Conservation (phyloP, 1,140 invertebrate genomes). For the Heliconius nattereri region DNA sequence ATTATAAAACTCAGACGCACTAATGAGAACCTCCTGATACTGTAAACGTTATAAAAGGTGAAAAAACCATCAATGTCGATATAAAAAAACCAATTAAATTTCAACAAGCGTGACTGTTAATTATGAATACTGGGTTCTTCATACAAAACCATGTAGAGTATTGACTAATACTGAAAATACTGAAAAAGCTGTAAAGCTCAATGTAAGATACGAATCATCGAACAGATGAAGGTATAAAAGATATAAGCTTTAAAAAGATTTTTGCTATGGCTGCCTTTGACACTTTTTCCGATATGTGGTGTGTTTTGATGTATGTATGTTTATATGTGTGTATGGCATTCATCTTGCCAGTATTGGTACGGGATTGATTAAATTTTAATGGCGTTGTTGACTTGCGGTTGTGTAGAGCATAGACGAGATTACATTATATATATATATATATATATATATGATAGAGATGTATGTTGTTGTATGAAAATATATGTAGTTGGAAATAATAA, state of each 20-base stretch:
- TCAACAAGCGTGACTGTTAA: not conserved
- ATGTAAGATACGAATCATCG: conserved; percentile 32
- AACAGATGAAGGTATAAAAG: conserved; percentile 28
- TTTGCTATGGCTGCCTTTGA: conserved; percentile 21
- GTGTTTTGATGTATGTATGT: not conserved
- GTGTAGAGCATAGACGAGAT: not conserved
- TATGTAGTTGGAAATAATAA: too few relatives aligned
- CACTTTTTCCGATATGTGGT: conserved; percentile 5
- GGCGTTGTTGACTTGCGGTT: not conserved
- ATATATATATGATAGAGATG: too few relatives aligned
- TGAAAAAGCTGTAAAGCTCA: not conserved
- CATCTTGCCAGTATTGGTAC: not conserved
- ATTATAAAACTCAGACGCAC: not conserved
- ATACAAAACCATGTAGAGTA: not conserved
- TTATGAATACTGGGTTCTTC: not conserved
- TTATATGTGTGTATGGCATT: not conserved
- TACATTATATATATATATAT: not conserved
- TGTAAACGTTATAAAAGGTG: not conserved
- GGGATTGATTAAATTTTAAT: not conserved
- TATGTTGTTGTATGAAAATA: too few relatives aligned
- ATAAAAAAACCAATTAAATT: conserved; percentile 10
- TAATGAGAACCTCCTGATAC: not conserved
- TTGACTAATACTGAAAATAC: conserved; percentile 8
- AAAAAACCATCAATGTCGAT: not conserved
- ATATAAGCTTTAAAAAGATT: conserved; percentile 19